phyloP scores from a whole-genome alignment of 2,113 vertebrate genomes.

The Theristicus caerulescens region DNA sequence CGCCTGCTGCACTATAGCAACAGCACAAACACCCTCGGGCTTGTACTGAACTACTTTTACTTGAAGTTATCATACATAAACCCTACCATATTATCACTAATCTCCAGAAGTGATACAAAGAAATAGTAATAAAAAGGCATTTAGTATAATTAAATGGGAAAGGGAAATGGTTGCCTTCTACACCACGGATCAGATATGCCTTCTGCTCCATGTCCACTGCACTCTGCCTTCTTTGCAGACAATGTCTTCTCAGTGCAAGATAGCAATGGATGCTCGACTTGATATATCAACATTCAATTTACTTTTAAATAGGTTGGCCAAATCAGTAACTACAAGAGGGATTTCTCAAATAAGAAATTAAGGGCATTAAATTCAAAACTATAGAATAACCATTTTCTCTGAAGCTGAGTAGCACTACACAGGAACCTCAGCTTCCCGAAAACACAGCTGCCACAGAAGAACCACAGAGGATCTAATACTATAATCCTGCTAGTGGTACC shows the following conservation, averaged over 20 bases:
- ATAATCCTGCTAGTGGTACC: not conserved
- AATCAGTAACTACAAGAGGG: not conserved
- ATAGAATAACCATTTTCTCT: not conserved
- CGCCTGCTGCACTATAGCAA: not conserved
- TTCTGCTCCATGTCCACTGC: not conserved
- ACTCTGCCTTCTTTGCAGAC: not conserved
- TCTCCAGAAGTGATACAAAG: not conserved
- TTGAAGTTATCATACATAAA: not conserved
- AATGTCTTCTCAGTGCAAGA: not conserved
- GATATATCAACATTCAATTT: not conserved
- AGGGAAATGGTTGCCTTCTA: not conserved
- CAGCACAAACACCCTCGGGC: not conserved
- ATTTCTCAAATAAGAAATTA: not conserved
- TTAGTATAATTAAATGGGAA: not conserved
- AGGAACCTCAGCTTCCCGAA: not conserved
- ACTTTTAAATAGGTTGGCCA: not conserved
- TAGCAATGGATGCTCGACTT: not conserved
- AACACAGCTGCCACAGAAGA: not conserved
- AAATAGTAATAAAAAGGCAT: not conserved
- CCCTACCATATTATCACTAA: not conserved
- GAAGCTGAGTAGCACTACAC: not conserved
- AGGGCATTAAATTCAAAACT: not conserved
- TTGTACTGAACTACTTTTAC: not conserved
- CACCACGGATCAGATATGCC: accelerated
- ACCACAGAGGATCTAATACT: not conserved